Conservation (phyloP, 2,797 vertebrate species). For the Apogon hyalosoma region DNA sequence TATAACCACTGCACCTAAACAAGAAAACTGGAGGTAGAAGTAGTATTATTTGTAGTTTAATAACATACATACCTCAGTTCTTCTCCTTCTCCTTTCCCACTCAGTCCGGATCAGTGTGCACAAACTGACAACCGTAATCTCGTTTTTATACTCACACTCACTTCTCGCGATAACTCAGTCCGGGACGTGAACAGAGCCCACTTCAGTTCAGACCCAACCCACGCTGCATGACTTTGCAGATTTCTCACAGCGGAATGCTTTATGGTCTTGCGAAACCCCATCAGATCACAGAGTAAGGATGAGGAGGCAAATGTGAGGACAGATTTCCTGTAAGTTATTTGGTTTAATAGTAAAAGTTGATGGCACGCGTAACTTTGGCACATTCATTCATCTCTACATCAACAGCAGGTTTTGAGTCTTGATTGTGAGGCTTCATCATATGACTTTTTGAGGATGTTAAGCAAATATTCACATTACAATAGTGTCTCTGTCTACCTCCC, state of each 20-base stretch:
- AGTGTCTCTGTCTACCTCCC: too few species aligned
- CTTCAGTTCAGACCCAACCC: background rate
- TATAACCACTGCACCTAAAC: background rate
- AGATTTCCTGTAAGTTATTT: background rate
- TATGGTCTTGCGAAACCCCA: constrained; percentile 17
- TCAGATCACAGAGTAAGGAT: background rate
- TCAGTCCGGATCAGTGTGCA: background rate
- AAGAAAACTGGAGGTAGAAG: accelerated
- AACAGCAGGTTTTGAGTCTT: constrained; percentile 10
- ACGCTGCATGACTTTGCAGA: constrained; percentile 84
- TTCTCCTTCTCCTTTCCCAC: accelerated
- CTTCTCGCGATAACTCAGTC: constrained; percentile 75
- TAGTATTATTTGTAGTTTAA: background rate
- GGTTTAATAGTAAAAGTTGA: too few species aligned
- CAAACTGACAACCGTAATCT: accelerated
- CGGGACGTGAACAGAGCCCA: constrained; percentile 29
- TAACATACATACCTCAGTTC: constrained; percentile 53
- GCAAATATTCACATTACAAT: background rate
- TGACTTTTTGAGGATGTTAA: constrained; percentile 33
- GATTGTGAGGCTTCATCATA: constrained; percentile 30
- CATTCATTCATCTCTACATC: background rate
- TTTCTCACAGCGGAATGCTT: constrained; percentile 45
- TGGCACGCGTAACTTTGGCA: too few species aligned
- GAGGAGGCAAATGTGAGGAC: background rate
- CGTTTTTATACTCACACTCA: constrained; percentile 59